Base-by-base conservation (phyloP, 2,113 vertebrate species). In the Heloderma charlesbogerti region DNA sequence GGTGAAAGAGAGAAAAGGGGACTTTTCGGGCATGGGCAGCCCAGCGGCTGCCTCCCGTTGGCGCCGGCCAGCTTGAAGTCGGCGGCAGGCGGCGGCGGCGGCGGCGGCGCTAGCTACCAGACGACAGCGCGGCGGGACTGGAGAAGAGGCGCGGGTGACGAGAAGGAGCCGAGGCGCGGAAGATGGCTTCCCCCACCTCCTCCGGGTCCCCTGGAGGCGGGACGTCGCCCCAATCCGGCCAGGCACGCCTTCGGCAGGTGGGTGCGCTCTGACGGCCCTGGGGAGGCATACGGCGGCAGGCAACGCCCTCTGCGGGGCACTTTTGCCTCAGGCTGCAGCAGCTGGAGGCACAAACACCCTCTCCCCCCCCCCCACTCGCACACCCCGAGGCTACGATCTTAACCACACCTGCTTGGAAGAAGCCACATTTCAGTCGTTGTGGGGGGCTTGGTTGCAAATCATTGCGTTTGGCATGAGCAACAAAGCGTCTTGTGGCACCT, bases 241-340 rank as follows among this genome's bases (percentile, higher is more conserved):
- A 96, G 85, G 92, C 96, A 71, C 97, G 95, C 94, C 95, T 97
- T 95, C 97, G 97, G 92, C 97, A 98, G 98, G 98, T 97, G 96
- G 97, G 97, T 97, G 91, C 89, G 25, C 10, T 13, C 67, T 43
- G 60, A n/a, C 40, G 84, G 82, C 31, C 86, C 92, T 48, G 82
- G 51, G 10, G 90, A 87, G 69, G 60, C 72, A 37, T 79, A 27
- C 80, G 79, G 48, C 74, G 43, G 25, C 13, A 40, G 86, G 2
- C 86, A 86, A 63, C 72, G 72, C 51, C 72, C 86, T 63, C 51
- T 3, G 63, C 22, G 60, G 60, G 82, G 66, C 63, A 18, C 63
- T 43, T 71, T 20, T 34, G 10, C 27, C 29, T 40, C 57, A 74
- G 91, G 88, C 60, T 54, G 31, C 88, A 6, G 31, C 77, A 75